Evolutionary conservation across 2,888 invertebrate species (phyloP).

Genomic region (Sesamia inferens): DNA sequence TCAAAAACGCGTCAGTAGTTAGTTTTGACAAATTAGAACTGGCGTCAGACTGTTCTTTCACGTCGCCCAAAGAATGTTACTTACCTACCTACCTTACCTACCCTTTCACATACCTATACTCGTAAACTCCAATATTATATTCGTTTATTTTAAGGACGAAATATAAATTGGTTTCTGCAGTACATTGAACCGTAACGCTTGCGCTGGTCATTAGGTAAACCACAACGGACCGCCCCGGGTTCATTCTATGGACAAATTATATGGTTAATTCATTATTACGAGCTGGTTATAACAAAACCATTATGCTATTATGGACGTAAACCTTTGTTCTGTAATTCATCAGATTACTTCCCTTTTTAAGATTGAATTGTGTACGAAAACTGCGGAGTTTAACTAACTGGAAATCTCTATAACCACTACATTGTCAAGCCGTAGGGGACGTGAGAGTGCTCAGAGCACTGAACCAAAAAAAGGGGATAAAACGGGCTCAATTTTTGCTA

Average conservation of each 20-base stretch:
- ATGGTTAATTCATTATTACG: conserved; percentile 73
- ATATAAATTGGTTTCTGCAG: conserved; percentile 73
- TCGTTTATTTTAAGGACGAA: conserved; percentile 66
- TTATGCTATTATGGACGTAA: conserved; percentile 35
- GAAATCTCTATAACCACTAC: conserved; percentile 46
- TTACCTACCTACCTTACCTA: no score
- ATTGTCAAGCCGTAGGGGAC: conserved; percentile 18
- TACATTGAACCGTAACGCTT: conserved; percentile 68
- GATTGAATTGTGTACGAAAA: conserved; percentile 30
- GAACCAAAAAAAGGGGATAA: conserved; percentile 38
- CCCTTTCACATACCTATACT: no score
- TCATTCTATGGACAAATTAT: conserved; percentile 73
- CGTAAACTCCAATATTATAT: conserved; percentile 50
- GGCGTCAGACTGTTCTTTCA: background rate
- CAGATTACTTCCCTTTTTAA: conserved; percentile 7
- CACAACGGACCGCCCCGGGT: conserved; percentile 64
- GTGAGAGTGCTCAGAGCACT: conserved; percentile 35
- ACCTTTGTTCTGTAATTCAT: conserved; percentile 31
- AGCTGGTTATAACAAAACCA: conserved; percentile 58
- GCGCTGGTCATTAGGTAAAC: conserved; percentile 71
- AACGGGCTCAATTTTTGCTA: conserved; percentile 38
- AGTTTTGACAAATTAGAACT: no score
- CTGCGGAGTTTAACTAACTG: conserved; percentile 49
- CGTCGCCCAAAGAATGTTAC: conserved; percentile 23
- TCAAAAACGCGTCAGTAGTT: no score